Evolutionary conservation across 2,797 vertebrate genomes (phyloP).

Genomic region (Sebastes nivosus): DNA sequence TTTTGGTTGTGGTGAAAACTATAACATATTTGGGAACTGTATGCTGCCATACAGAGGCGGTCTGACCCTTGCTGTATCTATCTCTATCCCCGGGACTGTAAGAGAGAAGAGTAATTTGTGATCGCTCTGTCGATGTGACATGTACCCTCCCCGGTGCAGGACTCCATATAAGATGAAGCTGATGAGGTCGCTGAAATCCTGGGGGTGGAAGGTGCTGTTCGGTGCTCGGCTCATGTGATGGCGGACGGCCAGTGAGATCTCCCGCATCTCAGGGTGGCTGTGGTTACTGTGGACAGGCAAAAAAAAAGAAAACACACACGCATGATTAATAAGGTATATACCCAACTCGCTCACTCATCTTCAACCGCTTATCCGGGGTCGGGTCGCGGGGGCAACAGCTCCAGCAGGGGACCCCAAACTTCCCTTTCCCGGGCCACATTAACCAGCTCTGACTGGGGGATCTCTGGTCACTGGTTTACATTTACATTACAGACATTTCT

Average conservation of each 20-base stretch:
- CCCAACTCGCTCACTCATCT: background rate
- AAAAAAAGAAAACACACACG: background rate
- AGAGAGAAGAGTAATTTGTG: background rate
- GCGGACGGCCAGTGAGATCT: slow-evolving; percentile 92
- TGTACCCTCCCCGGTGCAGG: slow-evolving; percentile 93
- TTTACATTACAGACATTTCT: too few relatives aligned
- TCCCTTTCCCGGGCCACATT: too few relatives aligned
- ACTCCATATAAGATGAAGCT: slow-evolving; percentile 97
- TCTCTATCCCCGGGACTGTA: background rate
- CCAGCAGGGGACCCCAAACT: too few relatives aligned
- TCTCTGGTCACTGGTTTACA: too few relatives aligned
- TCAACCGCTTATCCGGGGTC: too few relatives aligned
- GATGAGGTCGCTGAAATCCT: slow-evolving; percentile 99
- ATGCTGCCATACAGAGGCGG: background rate
- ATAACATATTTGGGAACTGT: background rate
- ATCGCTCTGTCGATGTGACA: background rate
- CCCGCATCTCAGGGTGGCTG: slow-evolving; percentile 91
- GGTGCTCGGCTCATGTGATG: slow-evolving; percentile 95
- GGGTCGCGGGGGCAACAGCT: too few relatives aligned
- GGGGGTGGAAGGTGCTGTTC: slow-evolving; percentile 96
- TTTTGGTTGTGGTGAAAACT: background rate
- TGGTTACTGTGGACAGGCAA: slow-evolving; percentile 83
- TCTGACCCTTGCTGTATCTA: background rate
- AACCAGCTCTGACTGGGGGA: too few relatives aligned
- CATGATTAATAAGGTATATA: background rate